A percentile compares a stretch with the other conserved stretches of the same genome.
Conservation (phyloP, 2,797 vertebrate genomes). For the Sebastes miniatus region DNA sequence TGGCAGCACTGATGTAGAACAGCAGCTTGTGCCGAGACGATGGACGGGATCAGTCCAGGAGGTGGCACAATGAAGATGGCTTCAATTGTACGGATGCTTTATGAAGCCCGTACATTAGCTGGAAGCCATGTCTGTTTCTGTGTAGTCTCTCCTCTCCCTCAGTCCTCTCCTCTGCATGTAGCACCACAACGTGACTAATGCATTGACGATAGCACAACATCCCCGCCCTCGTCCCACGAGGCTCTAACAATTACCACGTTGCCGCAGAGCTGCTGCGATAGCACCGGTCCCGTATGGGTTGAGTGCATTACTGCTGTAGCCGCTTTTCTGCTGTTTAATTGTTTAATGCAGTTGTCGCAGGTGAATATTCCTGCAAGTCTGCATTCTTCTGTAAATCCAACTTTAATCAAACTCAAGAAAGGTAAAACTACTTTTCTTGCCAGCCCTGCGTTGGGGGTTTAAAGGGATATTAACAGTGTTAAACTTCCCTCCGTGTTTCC, state of each 20-base stretch:
- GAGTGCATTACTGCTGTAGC: conserved; percentile 16
- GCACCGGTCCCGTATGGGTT: conserved; percentile 9
- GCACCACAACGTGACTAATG: conserved; percentile 6
- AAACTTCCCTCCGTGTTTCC: too few species aligned
- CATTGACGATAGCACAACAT: neutral
- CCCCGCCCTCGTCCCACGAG: conserved; percentile 13
- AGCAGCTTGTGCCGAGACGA: neutral
- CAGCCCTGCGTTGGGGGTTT: neutral
- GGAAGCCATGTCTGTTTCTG: neutral
- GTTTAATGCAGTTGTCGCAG: conserved; percentile 16
- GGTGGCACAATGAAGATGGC: neutral
- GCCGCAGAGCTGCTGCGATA: conserved; percentile 27
- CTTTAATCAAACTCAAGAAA: conserved; percentile 11
- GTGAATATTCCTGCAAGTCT: conserved; percentile 24
- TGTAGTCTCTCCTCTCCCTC: neutral
- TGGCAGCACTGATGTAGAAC: conserved; percentile 16
- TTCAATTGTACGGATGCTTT: neutral
- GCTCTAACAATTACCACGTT: conserved; percentile 27
- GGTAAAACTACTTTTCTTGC: neutral
- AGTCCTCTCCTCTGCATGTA: neutral
- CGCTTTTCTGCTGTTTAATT: conserved; percentile 44
- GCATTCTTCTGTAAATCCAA: conserved; percentile 15
- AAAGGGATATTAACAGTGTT: neutral
- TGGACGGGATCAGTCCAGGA: neutral
- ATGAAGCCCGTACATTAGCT: neutral